Base-by-base conservation (phyloP, 2,888 invertebrate species). In the Eupithecia abbreviata region DNA sequence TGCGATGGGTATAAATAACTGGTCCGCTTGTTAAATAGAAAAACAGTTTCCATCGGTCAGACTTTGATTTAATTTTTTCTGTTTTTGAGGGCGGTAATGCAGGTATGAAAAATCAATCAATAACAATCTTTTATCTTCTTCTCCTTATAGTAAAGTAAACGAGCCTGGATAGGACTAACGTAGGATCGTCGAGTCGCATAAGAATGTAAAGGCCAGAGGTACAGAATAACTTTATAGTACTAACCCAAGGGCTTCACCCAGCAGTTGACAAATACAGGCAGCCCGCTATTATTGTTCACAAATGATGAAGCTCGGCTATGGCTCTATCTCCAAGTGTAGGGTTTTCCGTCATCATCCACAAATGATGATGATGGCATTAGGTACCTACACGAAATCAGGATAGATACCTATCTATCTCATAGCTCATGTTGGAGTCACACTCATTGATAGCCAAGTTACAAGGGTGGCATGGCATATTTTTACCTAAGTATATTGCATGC, bases 11-110 rank as follows among this genome's bases (percentile, higher is more conserved):
- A 69, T 68, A 68, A 47, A 68, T 43, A 69, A 69, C 69, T 69
- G 13, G 6, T 18, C 30, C 47, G 69, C 12, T 45, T 10, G 9
- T 41, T 5, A 68, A 30, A n/a, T 47, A 45, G 45, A 45, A 62
- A 58, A 62, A 18, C 69, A 47, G 47, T 69, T 69, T 30, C 30
- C 30, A 30, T 30, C 30, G 30, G 30, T 30, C 30, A 30, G 47
- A 69, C 69, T 47, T 45, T 69, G 30, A 18, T 42, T 42, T 66
- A 47, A 43, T 49, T n/a, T 68, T 70, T 76, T 76, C 47, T 76
- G 43, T 15, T 67, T 45, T 67, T 42, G 42, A 4, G 12, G n/a
- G 43, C 43, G 43, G n/a, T 15, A n/a, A n/a, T 51, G 15, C 10
- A 2, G 30, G 30, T 30, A 30, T 18, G 7, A 18, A 58, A 58